phyloP scores from a whole-genome alignment of 2,113 vertebrate genomes.

The Rhinopomastus cyanomelas region DNA sequence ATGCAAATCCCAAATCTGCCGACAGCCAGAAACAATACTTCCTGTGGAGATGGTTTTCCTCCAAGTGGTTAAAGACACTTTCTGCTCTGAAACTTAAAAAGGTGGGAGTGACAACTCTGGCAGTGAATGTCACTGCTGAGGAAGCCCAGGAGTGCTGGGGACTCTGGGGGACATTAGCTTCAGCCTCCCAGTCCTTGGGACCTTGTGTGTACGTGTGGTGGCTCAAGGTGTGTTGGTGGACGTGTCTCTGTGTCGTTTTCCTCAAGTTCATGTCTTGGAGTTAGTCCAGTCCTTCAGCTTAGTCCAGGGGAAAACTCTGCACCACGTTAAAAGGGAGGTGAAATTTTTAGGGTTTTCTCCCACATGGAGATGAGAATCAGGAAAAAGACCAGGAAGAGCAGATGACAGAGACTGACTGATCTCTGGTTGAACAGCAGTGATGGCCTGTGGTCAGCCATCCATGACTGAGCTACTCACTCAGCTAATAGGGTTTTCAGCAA shows the following conservation, averaged over 20 bases:
- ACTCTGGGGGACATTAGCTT: neutral
- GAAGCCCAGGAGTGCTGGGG: neutral
- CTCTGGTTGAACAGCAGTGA: neutral
- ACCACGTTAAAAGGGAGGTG: neutral
- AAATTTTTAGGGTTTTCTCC: neutral
- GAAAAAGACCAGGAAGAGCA: neutral
- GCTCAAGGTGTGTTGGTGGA: neutral
- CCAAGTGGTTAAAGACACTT: neutral
- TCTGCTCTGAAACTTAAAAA: neutral
- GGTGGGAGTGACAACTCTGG: neutral
- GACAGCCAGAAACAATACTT: slow-evolving; percentile 25
- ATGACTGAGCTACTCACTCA: neutral
- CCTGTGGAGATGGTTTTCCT: neutral
- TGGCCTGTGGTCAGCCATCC: neutral
- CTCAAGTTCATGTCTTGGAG: neutral
- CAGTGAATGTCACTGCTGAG: neutral
- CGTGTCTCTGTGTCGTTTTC: fast-evolving
- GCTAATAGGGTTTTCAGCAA: neutral
- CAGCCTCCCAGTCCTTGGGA: neutral
- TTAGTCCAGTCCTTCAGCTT: neutral
- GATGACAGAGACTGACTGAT: neutral
- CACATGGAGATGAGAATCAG: neutral
- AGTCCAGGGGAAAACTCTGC: neutral
- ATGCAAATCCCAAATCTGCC: slow-evolving; percentile 5
- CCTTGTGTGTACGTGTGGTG: fast-evolving